Evolutionary conservation across 92 coral and sea anemone species (phyloP), one percentile per base, ranked within the genome.

Genomic region (Porites rus): DNA sequence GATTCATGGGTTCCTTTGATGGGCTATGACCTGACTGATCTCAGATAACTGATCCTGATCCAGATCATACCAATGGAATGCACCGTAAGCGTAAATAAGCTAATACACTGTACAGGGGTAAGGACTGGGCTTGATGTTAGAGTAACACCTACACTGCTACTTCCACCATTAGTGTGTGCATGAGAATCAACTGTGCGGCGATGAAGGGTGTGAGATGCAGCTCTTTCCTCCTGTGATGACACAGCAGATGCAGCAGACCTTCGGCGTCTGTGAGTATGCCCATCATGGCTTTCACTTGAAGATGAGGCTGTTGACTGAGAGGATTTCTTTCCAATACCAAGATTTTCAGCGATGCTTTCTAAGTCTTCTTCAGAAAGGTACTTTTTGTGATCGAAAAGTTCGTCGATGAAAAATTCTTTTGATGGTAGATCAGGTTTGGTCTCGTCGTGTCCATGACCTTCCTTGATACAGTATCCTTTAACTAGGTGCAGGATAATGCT

Each of bases 381-480:
- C 11, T 19, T 70, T 69, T 87, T 92, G 5, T 53, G 52, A 56
- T 82, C 81, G 67, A 84, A 94, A 14, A 94, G 75, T 20, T 94
- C 90, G 24, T 88, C 74, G 10, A 94, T 83, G 72, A 94, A 94
- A 84, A 92, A 94, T 8, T 86, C 65, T 84, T 78, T 72, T 18
- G 90, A 64, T 54, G 98, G 98, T 56, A 94, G 85, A 6, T 77
- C 24, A 0, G 89, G 65, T 71, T 79, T 65, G 1, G 80, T 60
- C 62, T 81, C 83, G 63, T 85, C 75, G 52, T 82, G 76, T 17
- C 79, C 90, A 53, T 86, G 93, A 22, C 83, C 83, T n/a, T 90
- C 94, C 5, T 87, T 28, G 61, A 94, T 94, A 21, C 98, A 94
- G 61, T 84, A 90, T 17, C 98, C 98, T 66, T 90, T 92, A 16